Evolutionary conservation across 1,140 invertebrate species (phyloP).

Genomic region (Harlomillsia oculata): DNA sequence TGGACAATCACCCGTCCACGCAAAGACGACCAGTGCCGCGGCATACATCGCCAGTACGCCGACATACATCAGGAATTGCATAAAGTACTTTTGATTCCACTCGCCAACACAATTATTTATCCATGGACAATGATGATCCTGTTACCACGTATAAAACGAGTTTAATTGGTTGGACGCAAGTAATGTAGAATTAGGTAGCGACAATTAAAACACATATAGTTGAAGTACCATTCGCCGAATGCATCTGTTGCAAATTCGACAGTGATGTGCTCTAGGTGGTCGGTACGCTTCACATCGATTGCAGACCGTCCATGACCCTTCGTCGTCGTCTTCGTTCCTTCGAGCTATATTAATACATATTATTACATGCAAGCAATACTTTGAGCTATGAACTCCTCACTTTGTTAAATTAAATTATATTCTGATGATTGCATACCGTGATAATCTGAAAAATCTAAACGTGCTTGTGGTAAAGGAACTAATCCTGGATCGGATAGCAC

Average conservation of each 20-base stretch:
- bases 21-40: conserved; percentile 57
- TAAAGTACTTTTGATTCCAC: conserved; percentile 86
- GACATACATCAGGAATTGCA: conserved; percentile 80
- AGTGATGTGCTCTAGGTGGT: conserved; percentile 78
- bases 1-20: conserved; percentile 63
- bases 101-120: conserved; percentile 92
- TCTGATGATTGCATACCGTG: too few species aligned
- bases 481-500: conserved; percentile 82
- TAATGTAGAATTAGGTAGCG: not conserved
- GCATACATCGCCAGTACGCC: conserved; percentile 58
- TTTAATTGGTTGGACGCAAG: not conserved
- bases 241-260: conserved; percentile 76
- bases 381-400: not conserved
- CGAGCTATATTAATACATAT: not conserved
- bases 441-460: conserved; percentile 76
- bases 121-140: conserved; percentile 44
- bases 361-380: not conserved
- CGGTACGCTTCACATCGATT: conserved; percentile 72
- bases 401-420: not conserved
- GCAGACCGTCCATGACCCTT: conserved; percentile 76
- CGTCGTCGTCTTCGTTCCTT: conserved; percentile 34
- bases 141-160: not conserved
- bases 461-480: conserved; percentile 68
- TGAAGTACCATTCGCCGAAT: conserved; percentile 63
- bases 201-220: conserved; percentile 1